Conservation (phyloP, 1,140 invertebrate species). For the Eumaeus atala region DNA sequence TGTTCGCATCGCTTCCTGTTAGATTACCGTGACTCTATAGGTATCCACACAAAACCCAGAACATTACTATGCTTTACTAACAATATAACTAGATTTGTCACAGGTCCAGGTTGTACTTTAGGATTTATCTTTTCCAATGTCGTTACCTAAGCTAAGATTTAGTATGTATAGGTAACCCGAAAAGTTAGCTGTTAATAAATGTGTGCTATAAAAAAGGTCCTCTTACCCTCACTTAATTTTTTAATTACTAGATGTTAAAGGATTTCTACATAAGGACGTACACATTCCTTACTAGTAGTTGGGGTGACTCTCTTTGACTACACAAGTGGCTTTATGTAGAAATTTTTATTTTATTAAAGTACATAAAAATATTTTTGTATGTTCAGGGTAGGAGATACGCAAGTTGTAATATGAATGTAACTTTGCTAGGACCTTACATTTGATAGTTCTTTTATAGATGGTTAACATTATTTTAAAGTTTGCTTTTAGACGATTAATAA, state of each 20-base stretch:
- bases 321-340: conserved; percentile 42
- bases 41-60: conserved; percentile 33
- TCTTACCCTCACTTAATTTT: conserved; percentile 47
- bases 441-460: conserved; percentile 70
- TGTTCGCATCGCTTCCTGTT: conserved; percentile 54
- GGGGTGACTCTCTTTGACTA: conserved; percentile 17
- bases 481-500: conserved; percentile 68
- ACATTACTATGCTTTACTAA: conserved; percentile 51
- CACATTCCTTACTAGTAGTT: conserved; percentile 26
- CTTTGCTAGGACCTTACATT: conserved; percentile 67
- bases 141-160: conserved; percentile 64
- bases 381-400: conserved; percentile 59
- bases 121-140: conserved; percentile 60
- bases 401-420: conserved; percentile 64
- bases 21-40: conserved; percentile 56
- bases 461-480: conserved; percentile 69
- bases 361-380: conserved; percentile 73
- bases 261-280: conserved; percentile 46
- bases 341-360: conserved; percentile 55
- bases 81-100: conserved; percentile 50
- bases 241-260: conserved; percentile 36
- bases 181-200: conserved; percentile 64
- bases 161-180: conserved; percentile 56
- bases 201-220: conserved; percentile 57
- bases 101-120: conserved; percentile 70